Conservation (phyloP, 2,113 vertebrate genomes). For the Grammomys surdaster region DNA sequence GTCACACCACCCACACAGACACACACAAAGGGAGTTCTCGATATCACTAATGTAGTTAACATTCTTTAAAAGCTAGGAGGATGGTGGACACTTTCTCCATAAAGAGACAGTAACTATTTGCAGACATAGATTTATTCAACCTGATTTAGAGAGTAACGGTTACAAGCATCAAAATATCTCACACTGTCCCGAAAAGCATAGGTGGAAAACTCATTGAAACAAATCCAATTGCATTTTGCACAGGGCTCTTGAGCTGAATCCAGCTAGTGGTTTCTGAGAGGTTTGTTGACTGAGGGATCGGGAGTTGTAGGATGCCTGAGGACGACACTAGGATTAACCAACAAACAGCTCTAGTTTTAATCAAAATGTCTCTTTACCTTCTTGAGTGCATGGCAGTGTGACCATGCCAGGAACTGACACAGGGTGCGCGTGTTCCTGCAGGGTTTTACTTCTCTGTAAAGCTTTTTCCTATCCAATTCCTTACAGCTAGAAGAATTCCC, state of each 20-base stretch:
- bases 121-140: neutral
- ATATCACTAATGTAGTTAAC: neutral
- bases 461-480: too few species aligned
- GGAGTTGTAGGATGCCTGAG: too few species aligned
- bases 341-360: neutral
- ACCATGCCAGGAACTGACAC: too few species aligned
- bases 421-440: fast-evolving
- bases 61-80: neutral
- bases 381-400: neutral
- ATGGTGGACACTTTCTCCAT: neutral
- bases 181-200: neutral
- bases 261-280: neutral
- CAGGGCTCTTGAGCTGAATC: neutral
- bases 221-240: neutral
- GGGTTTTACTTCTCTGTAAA: too few species aligned
- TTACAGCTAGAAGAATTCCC: neutral
- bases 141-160: neutral
- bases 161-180: neutral
- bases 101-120: too few species aligned
- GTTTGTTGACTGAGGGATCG: neutral
- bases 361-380: neutral
- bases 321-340: neutral
- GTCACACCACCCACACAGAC: neutral
- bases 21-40: neutral
- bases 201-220: neutral